Conservation (phyloP, 2,888 invertebrate genomes). For the Ctenicera cuprea region DNA sequence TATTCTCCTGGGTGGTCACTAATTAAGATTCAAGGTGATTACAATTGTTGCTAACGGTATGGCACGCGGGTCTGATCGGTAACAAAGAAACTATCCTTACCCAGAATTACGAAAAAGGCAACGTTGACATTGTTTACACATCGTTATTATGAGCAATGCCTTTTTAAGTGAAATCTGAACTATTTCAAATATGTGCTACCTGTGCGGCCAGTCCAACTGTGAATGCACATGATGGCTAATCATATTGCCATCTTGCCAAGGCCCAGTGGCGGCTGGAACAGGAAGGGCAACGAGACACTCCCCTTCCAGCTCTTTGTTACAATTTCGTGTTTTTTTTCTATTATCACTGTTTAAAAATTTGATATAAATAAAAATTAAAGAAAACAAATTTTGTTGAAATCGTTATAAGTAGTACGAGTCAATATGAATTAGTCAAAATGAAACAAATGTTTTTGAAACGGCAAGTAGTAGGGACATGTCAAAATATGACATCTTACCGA, state of each 20-base stretch:
- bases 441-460: no score
- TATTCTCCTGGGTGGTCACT: conserved; percentile 73
- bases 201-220: conserved; percentile 66
- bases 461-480: no score
- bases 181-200: conserved; percentile 71
- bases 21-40: conserved; percentile 74
- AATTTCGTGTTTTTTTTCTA: no score
- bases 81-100: conserved; percentile 71
- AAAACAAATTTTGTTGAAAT: no score
- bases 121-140: conserved; percentile 69
- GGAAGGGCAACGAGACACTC: no score
- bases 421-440: no score
- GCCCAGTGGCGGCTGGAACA: no score
- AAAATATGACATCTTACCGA: no score
- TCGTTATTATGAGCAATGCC: conserved; percentile 71
- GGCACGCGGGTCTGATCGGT: conserved; percentile 69
- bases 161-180: conserved; percentile 71
- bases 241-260: neutral
- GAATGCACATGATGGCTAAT: conserved; percentile 23
- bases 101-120: conserved; percentile 71
- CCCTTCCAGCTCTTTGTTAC: no score
- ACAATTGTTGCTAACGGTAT: conserved; percentile 73
- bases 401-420: no score
- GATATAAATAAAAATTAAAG: no score
- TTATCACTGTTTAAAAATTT: no score